Evolutionary conservation across 1,140 invertebrate genomes (phyloP).

Genomic region (Acyrthosiphon pisum): DNA sequence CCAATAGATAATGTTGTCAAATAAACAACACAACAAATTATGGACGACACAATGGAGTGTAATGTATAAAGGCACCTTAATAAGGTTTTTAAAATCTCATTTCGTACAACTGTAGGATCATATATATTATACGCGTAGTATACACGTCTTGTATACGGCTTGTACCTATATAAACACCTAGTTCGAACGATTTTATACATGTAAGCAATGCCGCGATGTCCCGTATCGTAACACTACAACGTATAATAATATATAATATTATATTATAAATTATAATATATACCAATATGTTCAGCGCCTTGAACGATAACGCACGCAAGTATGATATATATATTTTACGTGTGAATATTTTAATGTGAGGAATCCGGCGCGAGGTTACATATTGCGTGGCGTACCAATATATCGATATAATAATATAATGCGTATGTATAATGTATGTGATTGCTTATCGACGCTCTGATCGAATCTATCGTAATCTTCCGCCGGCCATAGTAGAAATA

Average conservation of each 20-base stretch:
- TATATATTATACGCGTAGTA: too few relatives aligned
- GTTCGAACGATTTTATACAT: background rate
- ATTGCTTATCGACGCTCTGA: background rate
- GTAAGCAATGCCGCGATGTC: background rate
- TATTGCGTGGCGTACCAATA: background rate
- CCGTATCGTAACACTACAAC: background rate
- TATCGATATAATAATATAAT: background rate
- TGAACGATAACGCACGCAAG: background rate
- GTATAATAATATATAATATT: background rate
- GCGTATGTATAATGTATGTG: background rate
- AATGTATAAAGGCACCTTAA: too few relatives aligned
- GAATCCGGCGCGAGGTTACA: conserved; percentile 6
- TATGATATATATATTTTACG: conserved; percentile 4
- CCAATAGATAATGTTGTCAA: background rate
- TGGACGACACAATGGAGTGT: background rate
- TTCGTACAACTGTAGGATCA: too few relatives aligned
- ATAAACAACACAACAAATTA: background rate
- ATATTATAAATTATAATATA: background rate
- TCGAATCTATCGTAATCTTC: background rate
- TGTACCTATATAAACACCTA: background rate
- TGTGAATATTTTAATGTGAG: background rate
- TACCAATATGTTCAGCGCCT: background rate
- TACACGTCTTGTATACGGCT: too few relatives aligned
- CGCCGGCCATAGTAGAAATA: background rate
- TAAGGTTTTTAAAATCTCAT: too few relatives aligned